phyloP scores from a whole-genome alignment of 2,797 vertebrate genomes.

The Typhlichthys subterraneus region DNA sequence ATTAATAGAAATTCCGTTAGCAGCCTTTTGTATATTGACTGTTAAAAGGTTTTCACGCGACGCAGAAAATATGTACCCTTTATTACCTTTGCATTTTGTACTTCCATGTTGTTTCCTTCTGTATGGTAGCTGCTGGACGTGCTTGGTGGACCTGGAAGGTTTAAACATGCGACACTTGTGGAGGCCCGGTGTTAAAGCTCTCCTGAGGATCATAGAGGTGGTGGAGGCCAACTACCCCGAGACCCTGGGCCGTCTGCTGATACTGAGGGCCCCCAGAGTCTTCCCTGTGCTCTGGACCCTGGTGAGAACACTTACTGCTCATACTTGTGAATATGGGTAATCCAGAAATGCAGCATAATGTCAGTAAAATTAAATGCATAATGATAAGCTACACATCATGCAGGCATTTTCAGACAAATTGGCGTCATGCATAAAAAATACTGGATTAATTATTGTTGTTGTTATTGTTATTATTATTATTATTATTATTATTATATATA shows the following conservation, averaged over 20 bases:
- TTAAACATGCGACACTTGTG: slow-evolving; percentile 95
- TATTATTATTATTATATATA: too few species aligned
- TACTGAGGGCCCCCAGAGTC: slow-evolving; percentile 88
- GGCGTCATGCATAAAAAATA: not conserved
- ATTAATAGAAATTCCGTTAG: too few species aligned
- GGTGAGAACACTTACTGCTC: slow-evolving; percentile 70
- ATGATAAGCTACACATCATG: slow-evolving; percentile 17
- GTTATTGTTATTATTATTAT: too few species aligned
- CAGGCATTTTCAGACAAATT: slow-evolving; percentile 7
- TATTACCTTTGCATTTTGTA: too few species aligned
- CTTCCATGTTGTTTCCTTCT: not conserved
- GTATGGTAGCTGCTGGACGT: slow-evolving; percentile 87
- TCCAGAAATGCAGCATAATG: slow-evolving; percentile 1
- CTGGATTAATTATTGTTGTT: too few species aligned
- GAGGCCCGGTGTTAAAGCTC: slow-evolving; percentile 89
- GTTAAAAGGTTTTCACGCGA: too few species aligned
- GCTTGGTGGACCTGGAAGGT: slow-evolving; percentile 92
- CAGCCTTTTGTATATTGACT: too few species aligned
- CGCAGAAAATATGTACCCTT: too few species aligned
- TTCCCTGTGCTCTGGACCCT: slow-evolving; percentile 96
- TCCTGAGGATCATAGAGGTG: slow-evolving; percentile 91
- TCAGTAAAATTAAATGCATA: too few species aligned
- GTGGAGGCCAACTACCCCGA: slow-evolving; percentile 95
- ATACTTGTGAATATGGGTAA: slow-evolving; percentile 3
- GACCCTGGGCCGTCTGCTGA: slow-evolving; percentile 89